A percentile compares a stretch with the other conserved stretches of the same genome.
Evolutionary conservation across 2,797 vertebrate genomes (phyloP).

Genomic region (Channallabes apus): DNA sequence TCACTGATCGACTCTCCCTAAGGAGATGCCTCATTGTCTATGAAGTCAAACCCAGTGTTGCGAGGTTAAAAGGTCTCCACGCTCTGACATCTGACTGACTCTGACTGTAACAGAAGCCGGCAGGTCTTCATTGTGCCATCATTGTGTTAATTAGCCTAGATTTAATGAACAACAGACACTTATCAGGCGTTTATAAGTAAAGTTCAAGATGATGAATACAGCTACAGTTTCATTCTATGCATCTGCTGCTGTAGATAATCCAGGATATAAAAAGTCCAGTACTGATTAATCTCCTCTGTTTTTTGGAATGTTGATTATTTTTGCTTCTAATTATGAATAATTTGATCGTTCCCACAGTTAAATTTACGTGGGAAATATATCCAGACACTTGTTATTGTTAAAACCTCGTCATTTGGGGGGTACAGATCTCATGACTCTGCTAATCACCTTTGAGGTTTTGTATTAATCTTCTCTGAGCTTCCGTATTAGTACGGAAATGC

Average conservation of each 20-base stretch:
- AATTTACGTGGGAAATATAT: not conserved
- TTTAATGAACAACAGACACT: slow-evolving; percentile 1
- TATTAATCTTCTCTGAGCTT: no score
- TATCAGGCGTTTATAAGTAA: not conserved
- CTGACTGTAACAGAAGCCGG: slow-evolving; percentile 17
- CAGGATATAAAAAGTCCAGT: not conserved
- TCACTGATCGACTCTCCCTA: slow-evolving; percentile 30
- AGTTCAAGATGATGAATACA: not conserved
- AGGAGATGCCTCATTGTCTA: slow-evolving; percentile 25
- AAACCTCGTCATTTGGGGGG: not conserved
- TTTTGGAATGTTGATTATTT: not conserved
- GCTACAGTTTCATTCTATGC: not conserved
- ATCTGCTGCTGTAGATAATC: not conserved
- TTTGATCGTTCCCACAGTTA: no score
- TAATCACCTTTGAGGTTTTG: not conserved
- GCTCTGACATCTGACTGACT: not conserved
- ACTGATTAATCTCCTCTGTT: not conserved
- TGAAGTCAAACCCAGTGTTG: slow-evolving; percentile 27
- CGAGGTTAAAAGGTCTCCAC: slow-evolving; percentile 33
- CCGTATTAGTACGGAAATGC: not conserved
- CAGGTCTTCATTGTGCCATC: not conserved
- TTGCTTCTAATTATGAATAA: not conserved
- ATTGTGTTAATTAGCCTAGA: slow-evolving; percentile 24
- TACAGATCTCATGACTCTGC: not conserved
- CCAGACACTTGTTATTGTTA: not conserved